Base-by-base conservation (phyloP, 1,140 invertebrate genomes). In the Pissodes strobi region DNA sequence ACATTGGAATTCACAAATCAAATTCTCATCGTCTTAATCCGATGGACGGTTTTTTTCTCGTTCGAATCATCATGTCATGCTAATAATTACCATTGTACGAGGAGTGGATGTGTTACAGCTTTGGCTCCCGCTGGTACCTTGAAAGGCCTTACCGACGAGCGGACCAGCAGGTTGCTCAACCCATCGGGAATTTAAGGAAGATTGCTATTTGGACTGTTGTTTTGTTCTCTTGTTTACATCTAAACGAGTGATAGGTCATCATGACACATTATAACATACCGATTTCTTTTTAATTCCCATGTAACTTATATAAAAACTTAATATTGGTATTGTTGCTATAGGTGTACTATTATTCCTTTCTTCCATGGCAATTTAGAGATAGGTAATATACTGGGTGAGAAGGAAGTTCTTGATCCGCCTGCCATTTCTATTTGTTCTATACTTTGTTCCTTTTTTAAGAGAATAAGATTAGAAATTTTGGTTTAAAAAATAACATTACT, bases 41-140 rank as follows among this genome's bases (percentile, higher is more conserved):
- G 64, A 51, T 49, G 62, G 51, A 64, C 45, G 58, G 69, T 46
- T 63, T 61, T 53, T 41, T 61, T 61, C 58, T 61, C 34, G 58
- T 66, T 37, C 63, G 59, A 69, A 69, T 69, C 66, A 64, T 64
- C 64, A 60, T 72, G 70, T 72, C 70, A 72, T 72, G 70, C 62
- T 72, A 72, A 72, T 72, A 72, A 72, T 72, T 72, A 72, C 70
- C 60, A 72, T 72, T 72, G 70, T 72, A 72, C 64, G 58, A 66
- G 51, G 62, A 65, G 56, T 25, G 66, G 63, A 72, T 72, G 70
- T 69, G 66, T 72, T 72, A 72, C 68, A 68, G 58, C 57, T 45
- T 53, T 55, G 49, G 64, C 70, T 70, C 69, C 69, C 68, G 69
- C 69, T 71, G 69, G 23, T 64, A 55, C 27, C 45, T 51, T 65